Conservation (phyloP, 2,888 invertebrate species). For the Andrena marginata region DNA sequence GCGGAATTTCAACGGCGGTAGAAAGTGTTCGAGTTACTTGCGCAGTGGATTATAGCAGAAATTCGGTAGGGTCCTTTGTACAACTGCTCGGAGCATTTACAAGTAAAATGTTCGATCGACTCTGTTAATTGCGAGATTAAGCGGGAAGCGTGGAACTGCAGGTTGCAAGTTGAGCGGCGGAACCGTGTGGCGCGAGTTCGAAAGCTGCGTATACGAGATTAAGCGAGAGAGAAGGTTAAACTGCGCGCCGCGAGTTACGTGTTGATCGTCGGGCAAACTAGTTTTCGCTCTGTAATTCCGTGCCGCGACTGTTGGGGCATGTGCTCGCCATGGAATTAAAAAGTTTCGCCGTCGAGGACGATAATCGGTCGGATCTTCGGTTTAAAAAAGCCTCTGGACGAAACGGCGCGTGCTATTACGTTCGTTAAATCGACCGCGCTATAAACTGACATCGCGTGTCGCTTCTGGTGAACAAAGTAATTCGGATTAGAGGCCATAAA, state of each 20-base stretch:
- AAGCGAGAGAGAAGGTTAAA: constrained; percentile 31
- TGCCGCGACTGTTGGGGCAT: not conserved
- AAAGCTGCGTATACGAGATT: constrained; percentile 43
- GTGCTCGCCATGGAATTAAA: constrained; percentile 1
- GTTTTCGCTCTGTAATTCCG: constrained; percentile 21
- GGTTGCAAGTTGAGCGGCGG: constrained; percentile 17
- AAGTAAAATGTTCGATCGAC: constrained; percentile 41
- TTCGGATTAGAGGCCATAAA: too few species aligned
- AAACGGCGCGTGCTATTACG: not conserved
- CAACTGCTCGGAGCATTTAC: not conserved
- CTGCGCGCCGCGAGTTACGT: constrained; percentile 30
- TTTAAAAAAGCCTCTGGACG: not conserved
- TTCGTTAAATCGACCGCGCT: not conserved
- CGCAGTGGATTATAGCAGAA: not conserved
- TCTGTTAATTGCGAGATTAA: constrained; percentile 50
- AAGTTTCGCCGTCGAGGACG: not conserved
- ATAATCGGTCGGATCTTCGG: constrained; percentile 9
- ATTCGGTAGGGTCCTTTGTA: not conserved
- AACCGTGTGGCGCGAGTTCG: constrained; percentile 32
- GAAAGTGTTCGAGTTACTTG: not conserved
- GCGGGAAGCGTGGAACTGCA: not conserved
- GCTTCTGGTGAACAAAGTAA: too few species aligned
- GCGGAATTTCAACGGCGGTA: not conserved
- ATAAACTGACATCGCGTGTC: not conserved
- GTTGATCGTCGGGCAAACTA: constrained; percentile 41